phyloP scores from a whole-genome alignment of 2,888 invertebrate genomes.

The Trichogramma evanescens region DNA sequence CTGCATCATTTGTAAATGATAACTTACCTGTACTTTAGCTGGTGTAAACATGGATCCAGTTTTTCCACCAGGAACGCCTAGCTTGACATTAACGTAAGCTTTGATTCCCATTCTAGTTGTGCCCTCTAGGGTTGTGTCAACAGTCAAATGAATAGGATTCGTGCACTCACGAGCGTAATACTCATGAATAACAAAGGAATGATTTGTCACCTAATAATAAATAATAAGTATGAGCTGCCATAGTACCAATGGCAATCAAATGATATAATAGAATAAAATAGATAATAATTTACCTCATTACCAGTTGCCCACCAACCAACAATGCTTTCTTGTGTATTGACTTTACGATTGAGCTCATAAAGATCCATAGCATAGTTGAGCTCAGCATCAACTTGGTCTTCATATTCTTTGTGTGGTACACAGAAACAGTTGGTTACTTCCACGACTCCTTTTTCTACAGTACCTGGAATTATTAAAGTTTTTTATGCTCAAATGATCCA shows the following conservation, averaged over 20 bases:
- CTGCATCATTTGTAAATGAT: not conserved
- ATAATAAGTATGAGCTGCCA: not conserved
- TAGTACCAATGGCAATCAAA: not conserved
- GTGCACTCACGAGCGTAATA: constrained; percentile 93
- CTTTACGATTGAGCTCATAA: constrained; percentile 86
- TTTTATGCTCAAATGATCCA: not conserved
- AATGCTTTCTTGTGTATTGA: constrained; percentile 87
- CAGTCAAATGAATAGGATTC: constrained; percentile 89
- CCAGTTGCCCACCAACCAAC: constrained; percentile 99
- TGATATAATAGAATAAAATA: not conserved
- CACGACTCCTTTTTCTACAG: constrained; percentile 82
- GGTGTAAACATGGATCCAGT: constrained; percentile 96
- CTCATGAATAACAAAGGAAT: constrained; percentile 94
- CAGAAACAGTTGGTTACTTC: constrained; percentile 99
- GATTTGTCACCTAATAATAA: constrained; percentile 69
- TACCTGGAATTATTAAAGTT: constrained; percentile 53
- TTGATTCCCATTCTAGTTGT: constrained; percentile 83
- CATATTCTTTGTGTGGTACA: constrained; percentile 96
- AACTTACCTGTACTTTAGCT: constrained; percentile 66
- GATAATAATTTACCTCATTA: constrained; percentile 56
- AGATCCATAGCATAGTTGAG: constrained; percentile 93
- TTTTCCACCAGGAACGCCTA: constrained; percentile 91
- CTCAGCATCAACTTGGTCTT: constrained; percentile 96
- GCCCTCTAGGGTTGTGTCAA: constrained; percentile 84
- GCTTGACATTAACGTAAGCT: constrained; percentile 84